Evolutionary conservation across 1,140 invertebrate species (phyloP).

Genomic region (Drosophila lacertosa): DNA sequence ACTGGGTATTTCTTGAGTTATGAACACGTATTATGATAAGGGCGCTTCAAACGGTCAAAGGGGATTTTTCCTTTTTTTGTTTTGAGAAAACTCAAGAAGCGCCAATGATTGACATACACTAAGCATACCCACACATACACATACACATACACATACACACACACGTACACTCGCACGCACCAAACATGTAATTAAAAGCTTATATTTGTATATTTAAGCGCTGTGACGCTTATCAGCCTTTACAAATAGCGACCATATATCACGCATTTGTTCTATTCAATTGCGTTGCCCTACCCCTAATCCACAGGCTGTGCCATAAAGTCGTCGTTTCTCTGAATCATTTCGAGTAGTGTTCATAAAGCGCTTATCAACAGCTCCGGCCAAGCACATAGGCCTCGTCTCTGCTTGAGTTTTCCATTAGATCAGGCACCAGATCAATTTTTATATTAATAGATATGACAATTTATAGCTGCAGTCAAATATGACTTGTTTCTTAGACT

Average conservation of each 20-base stretch:
- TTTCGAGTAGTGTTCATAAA: background rate
- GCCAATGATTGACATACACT: conserved; percentile 46
- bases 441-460: too few species aligned
- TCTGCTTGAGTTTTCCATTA: too few species aligned
- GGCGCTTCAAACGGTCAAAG: conserved; percentile 23
- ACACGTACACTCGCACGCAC: background rate
- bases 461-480: too few species aligned
- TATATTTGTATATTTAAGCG: background rate
- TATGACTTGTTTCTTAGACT: too few species aligned
- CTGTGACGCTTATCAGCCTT: background rate
- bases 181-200: background rate
- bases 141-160: conserved; percentile 14
- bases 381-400: too few species aligned
- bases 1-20: background rate
- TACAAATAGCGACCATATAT: background rate
- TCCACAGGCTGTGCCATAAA: conserved; percentile 1
- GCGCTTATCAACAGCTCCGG: background rate
- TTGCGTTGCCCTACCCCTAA: background rate
- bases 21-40: conserved; percentile 50
- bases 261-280: background rate
- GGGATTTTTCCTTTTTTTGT: conserved; percentile 26
- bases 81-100: conserved; percentile 30
- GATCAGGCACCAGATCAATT: too few species aligned
- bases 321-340: background rate
- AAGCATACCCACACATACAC: conserved; percentile 13